Evolutionary conservation across 2,113 vertebrate genomes (phyloP).

Genomic region (Willisornis vidua): DNA sequence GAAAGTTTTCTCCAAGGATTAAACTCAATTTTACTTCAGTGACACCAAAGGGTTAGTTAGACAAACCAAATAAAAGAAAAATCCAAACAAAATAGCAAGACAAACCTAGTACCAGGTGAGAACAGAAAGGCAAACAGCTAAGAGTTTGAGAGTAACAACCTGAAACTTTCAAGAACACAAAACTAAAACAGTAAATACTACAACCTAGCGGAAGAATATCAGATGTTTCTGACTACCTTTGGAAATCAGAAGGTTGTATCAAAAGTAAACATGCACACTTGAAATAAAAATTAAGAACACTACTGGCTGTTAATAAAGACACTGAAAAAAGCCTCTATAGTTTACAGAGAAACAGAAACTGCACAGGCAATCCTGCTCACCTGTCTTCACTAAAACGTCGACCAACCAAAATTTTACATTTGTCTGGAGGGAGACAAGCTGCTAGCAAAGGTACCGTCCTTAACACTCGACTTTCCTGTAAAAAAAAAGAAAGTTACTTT

Average conservation of each 20-base stretch:
- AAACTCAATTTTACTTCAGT: neutral
- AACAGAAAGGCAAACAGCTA: neutral
- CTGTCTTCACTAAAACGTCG: constrained; percentile 91
- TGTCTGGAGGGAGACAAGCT: constrained; percentile 90
- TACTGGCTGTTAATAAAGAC: neutral
- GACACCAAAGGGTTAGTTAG: neutral
- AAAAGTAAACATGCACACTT: neutral
- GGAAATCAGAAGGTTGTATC: neutral
- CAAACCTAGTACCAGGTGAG: neutral
- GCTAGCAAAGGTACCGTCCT: constrained; percentile 92
- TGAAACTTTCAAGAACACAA: neutral
- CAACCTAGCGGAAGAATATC: neutral
- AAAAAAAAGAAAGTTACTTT: constrained; percentile 23
- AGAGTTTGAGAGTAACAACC: neutral
- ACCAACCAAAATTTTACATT: constrained; percentile 90
- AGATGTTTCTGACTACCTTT: neutral
- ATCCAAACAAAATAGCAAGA: neutral
- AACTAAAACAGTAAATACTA: neutral
- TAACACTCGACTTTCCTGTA: constrained; percentile 90
- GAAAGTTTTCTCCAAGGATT: neutral
- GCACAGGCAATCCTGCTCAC: constrained; percentile 68
- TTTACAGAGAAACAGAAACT: neutral
- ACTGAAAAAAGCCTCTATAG: neutral
- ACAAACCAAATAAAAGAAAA: neutral
- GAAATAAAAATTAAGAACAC: neutral